Evolutionary conservation across 2,113 vertebrate species (phyloP).

Genomic region (Hyaena hyaena): DNA sequence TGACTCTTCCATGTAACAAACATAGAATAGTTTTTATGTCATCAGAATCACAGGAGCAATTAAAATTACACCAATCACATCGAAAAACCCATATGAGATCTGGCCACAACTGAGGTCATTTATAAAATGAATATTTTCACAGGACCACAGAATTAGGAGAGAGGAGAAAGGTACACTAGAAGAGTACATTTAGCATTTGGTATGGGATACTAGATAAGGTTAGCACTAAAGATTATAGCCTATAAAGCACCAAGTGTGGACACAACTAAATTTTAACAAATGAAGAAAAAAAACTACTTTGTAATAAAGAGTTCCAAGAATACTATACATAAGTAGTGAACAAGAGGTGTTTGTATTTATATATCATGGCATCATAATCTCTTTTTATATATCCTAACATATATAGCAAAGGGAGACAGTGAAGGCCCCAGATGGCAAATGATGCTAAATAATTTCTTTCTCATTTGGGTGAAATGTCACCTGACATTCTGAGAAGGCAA

Average conservation of each 20-base stretch:
- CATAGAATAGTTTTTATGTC: background rate
- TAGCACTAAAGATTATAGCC: background rate
- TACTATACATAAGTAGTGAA: background rate
- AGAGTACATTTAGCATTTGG: background rate
- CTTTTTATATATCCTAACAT: background rate
- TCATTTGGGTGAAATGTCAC: background rate
- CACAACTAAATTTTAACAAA: background rate
- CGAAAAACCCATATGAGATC: background rate
- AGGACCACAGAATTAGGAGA: background rate
- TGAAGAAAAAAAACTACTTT: background rate
- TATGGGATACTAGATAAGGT: background rate
- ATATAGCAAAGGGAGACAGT: background rate
- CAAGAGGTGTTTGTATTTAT: background rate
- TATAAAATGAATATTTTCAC: background rate
- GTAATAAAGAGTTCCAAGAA: background rate
- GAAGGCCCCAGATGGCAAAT: background rate
- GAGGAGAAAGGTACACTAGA: background rate
- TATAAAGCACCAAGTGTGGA: background rate
- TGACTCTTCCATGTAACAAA: background rate
- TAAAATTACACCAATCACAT: conserved; percentile 23
- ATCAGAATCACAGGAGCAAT: background rate
- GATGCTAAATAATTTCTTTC: background rate
- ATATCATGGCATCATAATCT: background rate
- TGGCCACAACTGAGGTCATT: background rate
- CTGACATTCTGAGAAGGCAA: background rate